Evolutionary conservation across 2,113 vertebrate genomes (phyloP).

Genomic region (Bolborhynchus lineola): DNA sequence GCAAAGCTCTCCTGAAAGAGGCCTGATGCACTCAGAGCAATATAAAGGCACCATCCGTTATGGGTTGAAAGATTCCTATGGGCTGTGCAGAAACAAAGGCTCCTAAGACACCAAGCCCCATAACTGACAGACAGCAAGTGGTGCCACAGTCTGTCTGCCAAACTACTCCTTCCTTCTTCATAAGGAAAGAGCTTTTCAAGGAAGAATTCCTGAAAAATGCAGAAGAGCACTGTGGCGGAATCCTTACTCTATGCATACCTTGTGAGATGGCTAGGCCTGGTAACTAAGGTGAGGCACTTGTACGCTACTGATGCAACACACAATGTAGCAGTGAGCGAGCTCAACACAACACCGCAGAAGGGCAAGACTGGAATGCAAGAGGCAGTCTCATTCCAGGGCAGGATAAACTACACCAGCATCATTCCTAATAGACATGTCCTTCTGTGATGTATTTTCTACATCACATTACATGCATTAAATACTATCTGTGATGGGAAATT

Average conservation of each 20-base stretch:
- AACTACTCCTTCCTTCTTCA: neutral
- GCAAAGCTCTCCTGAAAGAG: neutral
- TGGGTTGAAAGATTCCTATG: neutral
- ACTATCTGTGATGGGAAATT: neutral
- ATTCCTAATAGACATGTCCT: neutral
- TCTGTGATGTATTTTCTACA: neutral
- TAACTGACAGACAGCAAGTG: neutral
- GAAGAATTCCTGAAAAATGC: neutral
- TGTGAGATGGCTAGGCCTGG: neutral
- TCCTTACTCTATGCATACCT: neutral
- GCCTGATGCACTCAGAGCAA: accelerated
- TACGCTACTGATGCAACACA: neutral
- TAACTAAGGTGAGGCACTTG: neutral
- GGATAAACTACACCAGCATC: neutral
- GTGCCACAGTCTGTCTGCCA: neutral
- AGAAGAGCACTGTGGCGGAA: neutral
- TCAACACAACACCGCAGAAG: neutral
- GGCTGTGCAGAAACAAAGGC: neutral
- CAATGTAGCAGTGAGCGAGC: neutral
- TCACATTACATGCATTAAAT: neutral
- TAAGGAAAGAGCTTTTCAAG: neutral
- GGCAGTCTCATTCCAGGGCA: neutral
- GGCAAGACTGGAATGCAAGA: accelerated
- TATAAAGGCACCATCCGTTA: neutral
- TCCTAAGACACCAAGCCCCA: neutral